These are phyloP conservation scores for Pachypsylla venusta DNA, from an alignment of 1,140 invertebrate species.

Conservation along the genomic window DNA sequence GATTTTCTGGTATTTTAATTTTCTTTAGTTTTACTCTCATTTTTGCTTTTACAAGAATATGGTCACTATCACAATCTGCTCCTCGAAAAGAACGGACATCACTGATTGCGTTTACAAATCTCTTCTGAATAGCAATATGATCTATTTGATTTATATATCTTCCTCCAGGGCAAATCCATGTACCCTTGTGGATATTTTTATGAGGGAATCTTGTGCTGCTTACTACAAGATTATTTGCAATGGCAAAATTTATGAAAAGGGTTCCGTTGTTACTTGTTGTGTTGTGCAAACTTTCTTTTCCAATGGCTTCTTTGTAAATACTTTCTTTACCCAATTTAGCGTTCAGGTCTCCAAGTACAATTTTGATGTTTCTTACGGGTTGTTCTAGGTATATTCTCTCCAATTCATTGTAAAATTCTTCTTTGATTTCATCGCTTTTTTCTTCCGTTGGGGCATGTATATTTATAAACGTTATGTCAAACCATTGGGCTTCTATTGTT, in stretches of 20 bases:
- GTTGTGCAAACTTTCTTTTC: constrained; percentile 12
- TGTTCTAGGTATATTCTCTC: no score
- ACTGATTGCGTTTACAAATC: neutral
- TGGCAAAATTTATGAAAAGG: no score
- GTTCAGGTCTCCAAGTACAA: neutral
- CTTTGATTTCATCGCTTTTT: neutral
- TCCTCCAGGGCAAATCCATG: constrained; percentile 19
- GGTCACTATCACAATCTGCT: constrained; percentile 10
- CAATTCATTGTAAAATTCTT: constrained; percentile 1
- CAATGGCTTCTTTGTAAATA: neutral
- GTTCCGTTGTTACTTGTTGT: no score
- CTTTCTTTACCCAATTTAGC: neutral
- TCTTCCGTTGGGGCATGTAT: neutral
- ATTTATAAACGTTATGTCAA: no score
- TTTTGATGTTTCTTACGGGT: no score
- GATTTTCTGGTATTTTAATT: neutral
- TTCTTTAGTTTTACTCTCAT: constrained; percentile 11
- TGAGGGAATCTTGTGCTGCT: constrained; percentile 19
- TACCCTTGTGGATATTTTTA: constrained; percentile 21
- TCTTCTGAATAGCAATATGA: constrained; percentile 15
- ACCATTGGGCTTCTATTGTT: no score
- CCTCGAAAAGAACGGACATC: constrained; percentile 14
- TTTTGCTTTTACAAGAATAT: constrained; percentile 11
- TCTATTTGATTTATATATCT: constrained; percentile 18
- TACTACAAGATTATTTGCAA: no score